phyloP scores from a whole-genome alignment of 2,113 vertebrate species.

The Pluvianellus socialis region DNA sequence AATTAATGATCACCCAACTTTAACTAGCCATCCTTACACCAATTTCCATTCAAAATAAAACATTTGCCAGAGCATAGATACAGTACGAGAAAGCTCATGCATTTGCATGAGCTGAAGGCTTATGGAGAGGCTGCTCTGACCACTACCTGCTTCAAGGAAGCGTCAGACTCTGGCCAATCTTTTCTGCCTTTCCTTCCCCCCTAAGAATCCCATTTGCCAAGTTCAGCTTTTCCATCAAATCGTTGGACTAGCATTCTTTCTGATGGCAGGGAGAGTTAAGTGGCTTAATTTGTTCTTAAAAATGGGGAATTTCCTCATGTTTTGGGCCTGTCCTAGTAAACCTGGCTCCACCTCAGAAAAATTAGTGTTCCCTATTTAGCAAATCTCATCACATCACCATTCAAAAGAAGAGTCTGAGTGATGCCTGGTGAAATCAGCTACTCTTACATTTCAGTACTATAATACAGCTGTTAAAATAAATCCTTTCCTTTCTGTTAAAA shows the following conservation, averaged over 20 bases:
- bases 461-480: neutral
- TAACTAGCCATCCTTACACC: neutral
- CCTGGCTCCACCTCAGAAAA: neutral
- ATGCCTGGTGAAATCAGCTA: neutral
- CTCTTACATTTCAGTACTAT: neutral
- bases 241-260: neutral
- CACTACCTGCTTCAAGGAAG: neutral
- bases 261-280: neutral
- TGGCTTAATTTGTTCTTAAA: constrained; percentile 13
- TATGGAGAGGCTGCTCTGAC: neutral
- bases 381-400: neutral
- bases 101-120: neutral
- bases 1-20: neutral
- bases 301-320: neutral
- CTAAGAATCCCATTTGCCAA: neutral
- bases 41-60: neutral
- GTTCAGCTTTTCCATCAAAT: neutral
- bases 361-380: neutral
- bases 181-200: neutral
- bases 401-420: neutral
- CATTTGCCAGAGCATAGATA: neutral
- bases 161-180: neutral
- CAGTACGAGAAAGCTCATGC: neutral
- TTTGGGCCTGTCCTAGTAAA: neutral
- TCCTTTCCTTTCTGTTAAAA: neutral